A percentile compares a stretch with the other conserved stretches of the same genome.
Conservation (phyloP, 2,113 vertebrate genomes). For the Aix galericulata region DNA sequence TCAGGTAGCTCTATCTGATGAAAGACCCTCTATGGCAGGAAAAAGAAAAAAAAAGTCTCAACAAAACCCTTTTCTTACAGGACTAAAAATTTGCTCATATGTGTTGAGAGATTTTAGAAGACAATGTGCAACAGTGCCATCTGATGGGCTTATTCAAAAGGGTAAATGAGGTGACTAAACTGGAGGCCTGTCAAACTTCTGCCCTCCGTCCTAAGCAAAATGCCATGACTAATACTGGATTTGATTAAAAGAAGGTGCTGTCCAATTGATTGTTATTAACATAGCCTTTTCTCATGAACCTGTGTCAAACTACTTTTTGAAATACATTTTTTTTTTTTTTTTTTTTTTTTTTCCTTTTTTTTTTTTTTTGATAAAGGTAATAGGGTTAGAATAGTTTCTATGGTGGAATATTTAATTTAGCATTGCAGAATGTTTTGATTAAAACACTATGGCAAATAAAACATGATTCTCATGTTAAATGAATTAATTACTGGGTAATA, state of each 20-base stretch:
- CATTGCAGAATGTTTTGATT: not conserved
- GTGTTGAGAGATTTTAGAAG: not conserved
- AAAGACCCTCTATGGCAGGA: not conserved
- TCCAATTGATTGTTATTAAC: not conserved
- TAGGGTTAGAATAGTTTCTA: not conserved
- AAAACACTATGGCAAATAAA: not conserved
- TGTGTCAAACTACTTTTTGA: not conserved
- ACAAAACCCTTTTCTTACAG: not conserved
- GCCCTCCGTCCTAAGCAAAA: not conserved
- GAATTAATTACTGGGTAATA: not conserved
- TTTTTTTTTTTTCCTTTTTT: not conserved
- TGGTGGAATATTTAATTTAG: not conserved
- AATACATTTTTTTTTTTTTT: not conserved
- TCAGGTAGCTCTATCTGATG: not conserved
- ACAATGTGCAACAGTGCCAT: conserved; percentile 56
- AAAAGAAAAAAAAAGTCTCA: not conserved
- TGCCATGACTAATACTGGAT: not conserved
- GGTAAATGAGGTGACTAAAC: not conserved
- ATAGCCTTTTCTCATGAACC: not conserved
- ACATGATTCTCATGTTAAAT: not conserved
- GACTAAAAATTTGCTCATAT: not conserved
- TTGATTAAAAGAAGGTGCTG: not conserved
- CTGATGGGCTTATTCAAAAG: conserved; percentile 56
- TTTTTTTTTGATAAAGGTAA: not conserved
- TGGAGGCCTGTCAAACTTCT: not conserved